Evolutionary conservation across 2,888 invertebrate genomes (phyloP), one percentile per base, ranked within the genome.

Genomic region (Tupiocoris notatus): DNA sequence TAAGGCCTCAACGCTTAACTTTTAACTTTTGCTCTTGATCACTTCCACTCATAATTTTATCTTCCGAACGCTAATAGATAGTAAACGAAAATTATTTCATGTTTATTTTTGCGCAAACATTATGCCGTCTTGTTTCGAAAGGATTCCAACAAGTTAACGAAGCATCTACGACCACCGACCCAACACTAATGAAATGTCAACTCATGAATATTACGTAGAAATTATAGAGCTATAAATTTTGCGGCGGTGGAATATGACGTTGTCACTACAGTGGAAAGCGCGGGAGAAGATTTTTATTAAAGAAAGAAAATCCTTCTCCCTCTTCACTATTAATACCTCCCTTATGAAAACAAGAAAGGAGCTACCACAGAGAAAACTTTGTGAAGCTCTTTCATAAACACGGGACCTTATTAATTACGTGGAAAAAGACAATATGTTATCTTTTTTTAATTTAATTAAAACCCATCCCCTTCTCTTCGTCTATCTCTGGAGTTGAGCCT

Each of bases 341-440:
- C 39, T 73, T 73, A 73, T 73, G 73, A 73, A 73, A 73, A 73
- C 73, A 73, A 62, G 73, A 54, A 61, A n/a, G 62, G 21, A 24
- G 39, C 54, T 21, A 59, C 59, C 58, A 18, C 9, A 22, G 59
- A 18, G 16, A 63, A 18, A n/a, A 21, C 20, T 22, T 20, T 58
- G 59, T n/a, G 70, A 2, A 39, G 1, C 25, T 59, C 39, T 39
- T 20, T 22, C 21, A 54, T 62, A 39, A 73, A 73, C 73, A 73
- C 62, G 73, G 62, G 39, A 20, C 62, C 73, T 63, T 73, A 73
- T 73, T 73, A 73, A 73, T 73, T 73, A 73, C 73, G 73, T 73
- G 73, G 73, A 63, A 73, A 73, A 63, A 57, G 73, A 73, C 73
- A 73, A 73, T 73, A 73, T 73, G 73, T 73, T 73, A 73, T 73